A percentile compares a stretch with the other conserved stretches of the same genome.
These are phyloP conservation scores for Nyleta sp. DNA, from an alignment of 2,888 invertebrate species.

Conservation along the genomic window DNA sequence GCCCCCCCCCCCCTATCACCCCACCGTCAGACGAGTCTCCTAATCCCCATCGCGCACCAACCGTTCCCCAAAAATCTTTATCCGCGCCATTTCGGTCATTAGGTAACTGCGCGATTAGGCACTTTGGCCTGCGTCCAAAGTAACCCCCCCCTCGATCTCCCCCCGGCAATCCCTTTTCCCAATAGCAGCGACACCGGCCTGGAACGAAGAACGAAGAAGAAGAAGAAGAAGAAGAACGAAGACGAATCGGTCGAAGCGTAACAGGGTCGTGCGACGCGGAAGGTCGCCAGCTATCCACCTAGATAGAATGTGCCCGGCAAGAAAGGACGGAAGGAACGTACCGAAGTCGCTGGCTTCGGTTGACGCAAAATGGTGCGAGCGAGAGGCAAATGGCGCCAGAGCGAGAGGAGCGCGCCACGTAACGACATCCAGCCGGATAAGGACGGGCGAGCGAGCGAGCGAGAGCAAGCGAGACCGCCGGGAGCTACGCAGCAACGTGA, in stretches of 20 bases:
- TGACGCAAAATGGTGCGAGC: slow-evolving; percentile 53
- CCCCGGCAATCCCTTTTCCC: slow-evolving; percentile 14
- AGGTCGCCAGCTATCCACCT: slow-evolving; percentile 32
- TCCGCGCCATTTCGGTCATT: slow-evolving; percentile 61
- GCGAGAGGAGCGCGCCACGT: slow-evolving; percentile 46
- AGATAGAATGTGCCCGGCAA: slow-evolving; percentile 48
- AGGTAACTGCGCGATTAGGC: slow-evolving; percentile 61
- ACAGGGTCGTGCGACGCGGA: slow-evolving; percentile 58
- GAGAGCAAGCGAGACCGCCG: neutral
- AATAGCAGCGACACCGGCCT: slow-evolving; percentile 7
- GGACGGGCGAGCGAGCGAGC: slow-evolving; percentile 60
- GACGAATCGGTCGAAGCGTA: slow-evolving; percentile 49
- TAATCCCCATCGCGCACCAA: slow-evolving; percentile 26
- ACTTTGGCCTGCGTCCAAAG: slow-evolving; percentile 57
- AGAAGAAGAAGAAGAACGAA: slow-evolving; percentile 33
- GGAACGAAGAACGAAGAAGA: neutral
- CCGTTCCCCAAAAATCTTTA: slow-evolving; percentile 48
- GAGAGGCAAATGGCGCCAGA: no score
- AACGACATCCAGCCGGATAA: slow-evolving; percentile 63
- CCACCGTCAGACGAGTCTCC: neutral
- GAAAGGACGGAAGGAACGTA: slow-evolving; percentile 49
- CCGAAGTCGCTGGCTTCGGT: slow-evolving; percentile 29
- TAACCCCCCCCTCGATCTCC: slow-evolving; percentile 19
- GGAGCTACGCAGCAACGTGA: slow-evolving; percentile 48
- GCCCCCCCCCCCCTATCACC: no score